phyloP scores from a whole-genome alignment of 2,113 vertebrate species.

The Rhabdomys dilectus region DNA sequence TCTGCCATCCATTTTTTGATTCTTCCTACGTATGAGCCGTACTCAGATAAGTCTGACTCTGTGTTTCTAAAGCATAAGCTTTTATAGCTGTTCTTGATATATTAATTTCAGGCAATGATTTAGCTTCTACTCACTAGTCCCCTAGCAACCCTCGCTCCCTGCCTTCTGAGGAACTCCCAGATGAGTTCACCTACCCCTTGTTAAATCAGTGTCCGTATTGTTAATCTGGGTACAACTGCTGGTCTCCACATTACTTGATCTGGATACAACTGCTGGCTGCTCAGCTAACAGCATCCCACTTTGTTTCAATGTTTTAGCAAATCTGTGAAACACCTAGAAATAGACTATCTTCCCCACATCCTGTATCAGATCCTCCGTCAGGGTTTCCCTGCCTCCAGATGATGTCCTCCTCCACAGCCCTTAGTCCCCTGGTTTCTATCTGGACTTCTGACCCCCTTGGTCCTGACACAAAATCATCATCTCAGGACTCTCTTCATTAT shows the following conservation, averaged over 20 bases:
- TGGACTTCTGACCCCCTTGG: neutral
- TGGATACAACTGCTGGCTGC: neutral
- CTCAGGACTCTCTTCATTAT: neutral
- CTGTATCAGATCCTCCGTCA: neutral
- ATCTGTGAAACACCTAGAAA: neutral
- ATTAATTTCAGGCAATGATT: neutral
- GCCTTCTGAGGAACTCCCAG: neutral
- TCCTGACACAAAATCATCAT: neutral
- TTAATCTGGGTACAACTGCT: neutral
- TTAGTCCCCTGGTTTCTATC: neutral
- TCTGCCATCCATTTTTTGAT: neutral
- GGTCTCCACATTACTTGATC: neutral
- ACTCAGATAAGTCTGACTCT: neutral
- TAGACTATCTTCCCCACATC: neutral
- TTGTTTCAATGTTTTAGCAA: neutral
- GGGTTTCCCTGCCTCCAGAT: neutral
- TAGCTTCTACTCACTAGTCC: neutral
- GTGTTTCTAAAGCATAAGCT: conserved; percentile 1
- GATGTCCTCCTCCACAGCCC: neutral
- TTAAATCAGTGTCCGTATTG: neutral
- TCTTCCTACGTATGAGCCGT: neutral
- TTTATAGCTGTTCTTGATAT: neutral
- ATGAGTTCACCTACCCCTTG: neutral
- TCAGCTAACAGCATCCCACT: neutral
- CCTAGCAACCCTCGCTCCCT: no score